Conservation (phyloP, 2,113 vertebrate genomes). For the Myotis brandtii region DNA sequence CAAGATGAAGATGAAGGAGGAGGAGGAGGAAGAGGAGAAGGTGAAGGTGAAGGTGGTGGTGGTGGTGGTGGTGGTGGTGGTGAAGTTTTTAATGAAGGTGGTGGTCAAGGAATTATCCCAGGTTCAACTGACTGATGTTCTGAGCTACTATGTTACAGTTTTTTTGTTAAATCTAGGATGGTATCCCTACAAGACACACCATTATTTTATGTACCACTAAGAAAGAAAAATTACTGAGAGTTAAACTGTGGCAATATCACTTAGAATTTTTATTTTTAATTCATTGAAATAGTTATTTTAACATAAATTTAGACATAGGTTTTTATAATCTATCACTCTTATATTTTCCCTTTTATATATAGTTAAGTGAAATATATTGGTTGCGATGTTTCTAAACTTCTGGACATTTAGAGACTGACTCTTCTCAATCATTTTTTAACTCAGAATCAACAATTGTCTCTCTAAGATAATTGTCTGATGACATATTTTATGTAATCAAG, state of each 20-base stretch:
- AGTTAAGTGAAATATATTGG: neutral
- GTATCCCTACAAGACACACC: neutral
- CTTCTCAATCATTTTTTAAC: neutral
- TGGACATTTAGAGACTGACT: neutral
- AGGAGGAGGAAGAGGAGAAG: neutral
- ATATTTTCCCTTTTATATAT: neutral
- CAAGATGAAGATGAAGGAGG: neutral
- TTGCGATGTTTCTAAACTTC: neutral
- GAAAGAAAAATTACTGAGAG: neutral
- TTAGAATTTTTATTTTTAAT: conserved; percentile 21
- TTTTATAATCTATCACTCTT: neutral
- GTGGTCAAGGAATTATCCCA: neutral
- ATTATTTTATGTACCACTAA: neutral
- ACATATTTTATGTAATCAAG: neutral
- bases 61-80: too few relatives aligned
- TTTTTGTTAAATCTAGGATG: neutral
- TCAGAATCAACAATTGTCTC: neutral
- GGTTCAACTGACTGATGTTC: neutral
- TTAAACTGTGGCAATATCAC: neutral
- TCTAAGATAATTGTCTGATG: neutral
- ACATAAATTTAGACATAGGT: neutral
- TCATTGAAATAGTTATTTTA: neutral
- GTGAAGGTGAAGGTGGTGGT: too few relatives aligned
- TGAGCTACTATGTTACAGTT: neutral
- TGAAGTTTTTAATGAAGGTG: neutral